These are phyloP conservation scores for Rhinophrynus dorsalis DNA, from an alignment of 2,797 vertebrate genomes.

Conservation along the genomic window DNA sequence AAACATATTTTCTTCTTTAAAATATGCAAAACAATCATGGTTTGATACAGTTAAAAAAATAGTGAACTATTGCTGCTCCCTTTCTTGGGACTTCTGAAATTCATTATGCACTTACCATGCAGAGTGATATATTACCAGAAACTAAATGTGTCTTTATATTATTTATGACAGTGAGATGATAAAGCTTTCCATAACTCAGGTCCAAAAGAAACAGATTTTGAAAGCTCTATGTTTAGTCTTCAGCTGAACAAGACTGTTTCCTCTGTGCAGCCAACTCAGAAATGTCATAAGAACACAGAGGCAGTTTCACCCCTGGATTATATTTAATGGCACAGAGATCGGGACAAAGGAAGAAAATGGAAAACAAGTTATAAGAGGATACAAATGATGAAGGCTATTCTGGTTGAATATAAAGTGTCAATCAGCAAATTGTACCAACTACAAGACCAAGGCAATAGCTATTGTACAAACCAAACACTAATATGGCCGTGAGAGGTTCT, in stretches of 20 bases:
- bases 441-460: neutral
- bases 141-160: slow-evolving; percentile 26
- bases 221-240: slow-evolving; percentile 31
- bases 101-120: slow-evolving; percentile 12
- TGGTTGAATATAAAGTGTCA: neutral
- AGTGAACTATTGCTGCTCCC: neutral
- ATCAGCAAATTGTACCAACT: neutral
- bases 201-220: slow-evolving; percentile 36
- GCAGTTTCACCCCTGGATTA: neutral
- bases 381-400: neutral
- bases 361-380: neutral
- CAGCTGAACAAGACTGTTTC: slow-evolving; percentile 4
- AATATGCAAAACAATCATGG: neutral
- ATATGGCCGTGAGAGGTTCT: no score
- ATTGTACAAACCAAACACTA: no score
- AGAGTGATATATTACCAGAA: slow-evolving; percentile 20
- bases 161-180: slow-evolving; percentile 37
- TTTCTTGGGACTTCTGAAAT: neutral
- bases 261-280: neutral
- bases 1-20: neutral
- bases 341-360: neutral
- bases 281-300: neutral
- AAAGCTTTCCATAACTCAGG: slow-evolving; percentile 18
- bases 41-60: neutral
- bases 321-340: neutral